Evolutionary conservation across 2,113 vertebrate species (phyloP), one percentile per base, ranked within the genome.

Genomic region (Mystacornis crossleyi): DNA sequence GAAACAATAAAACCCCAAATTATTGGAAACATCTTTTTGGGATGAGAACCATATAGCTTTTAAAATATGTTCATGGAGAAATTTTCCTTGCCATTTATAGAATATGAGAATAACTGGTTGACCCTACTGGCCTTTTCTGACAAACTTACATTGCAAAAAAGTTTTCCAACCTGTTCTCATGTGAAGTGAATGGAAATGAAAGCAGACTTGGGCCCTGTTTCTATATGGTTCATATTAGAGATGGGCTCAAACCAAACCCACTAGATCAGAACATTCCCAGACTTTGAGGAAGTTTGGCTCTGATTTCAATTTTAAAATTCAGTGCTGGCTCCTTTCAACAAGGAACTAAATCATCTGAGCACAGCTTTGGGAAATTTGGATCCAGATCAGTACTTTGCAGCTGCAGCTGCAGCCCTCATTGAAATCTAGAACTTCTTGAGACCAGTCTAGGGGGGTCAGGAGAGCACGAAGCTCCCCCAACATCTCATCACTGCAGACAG

Each of bases 271-370:
- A 96, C 95, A 96, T 97, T 96, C 95, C 94, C 92, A 96, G 93
- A 96, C 93, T 96, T 97, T 97, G 96, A 96, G 93, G 92, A 97
- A 94, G 96, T 96, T 96, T 96, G 96, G 93, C 95, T 96, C 80
- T 89, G 55, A 96, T 95, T 90, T 94, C 80, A 86, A 88, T 92
- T 96, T 92, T 93, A 84, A 97, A 96, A 93, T 96, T 94, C 86
- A 93, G 60, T 61, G 33, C 88, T 94, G 88, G 86, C 75, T 94
- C 29, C 86, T 94, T 92, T 96, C 93, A 90, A 65, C 88, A 71
- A 57, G 86, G 89, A 95, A 69, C 86, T 97, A 96, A 96, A 96
- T 96, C 92, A 95, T 95, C 78, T 75, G 86, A 95, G 70, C 36
- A 61, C 45, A 8, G 31, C 91, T 96, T 93, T 93, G 93, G 91